These are phyloP conservation scores for Cephus runcator DNA, from an alignment of 2,888 invertebrate species.

Conservation along the genomic window DNA sequence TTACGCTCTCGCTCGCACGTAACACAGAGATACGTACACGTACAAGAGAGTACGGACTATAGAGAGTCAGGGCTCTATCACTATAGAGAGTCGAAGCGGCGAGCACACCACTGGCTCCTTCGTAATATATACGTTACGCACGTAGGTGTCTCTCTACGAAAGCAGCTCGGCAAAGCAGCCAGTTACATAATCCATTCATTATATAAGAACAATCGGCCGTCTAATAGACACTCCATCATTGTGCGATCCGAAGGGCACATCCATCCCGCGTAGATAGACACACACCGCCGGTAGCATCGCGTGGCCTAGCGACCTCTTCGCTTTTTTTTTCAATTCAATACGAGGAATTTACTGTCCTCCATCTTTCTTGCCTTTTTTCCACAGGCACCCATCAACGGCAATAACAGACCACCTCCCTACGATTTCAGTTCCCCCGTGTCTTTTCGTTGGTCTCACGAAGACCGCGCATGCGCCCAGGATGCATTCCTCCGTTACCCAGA, in stretches of 20 bases:
- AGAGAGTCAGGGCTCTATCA: background rate
- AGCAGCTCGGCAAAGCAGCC: constrained; percentile 48
- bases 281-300: background rate
- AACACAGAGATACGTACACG: background rate
- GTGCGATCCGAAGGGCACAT: constrained; percentile 23
- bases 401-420: background rate
- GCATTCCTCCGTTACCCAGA: background rate
- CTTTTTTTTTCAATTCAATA: background rate
- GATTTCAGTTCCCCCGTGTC: background rate
- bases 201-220: constrained; percentile 64
- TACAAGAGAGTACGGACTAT: background rate
- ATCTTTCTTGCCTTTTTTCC: background rate
- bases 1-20: constrained; percentile 19
- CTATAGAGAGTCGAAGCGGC: background rate
- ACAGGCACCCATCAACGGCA: background rate
- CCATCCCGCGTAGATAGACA: constrained; percentile 5
- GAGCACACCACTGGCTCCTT: background rate
- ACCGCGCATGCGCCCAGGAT: background rate
- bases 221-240: constrained; percentile 61
- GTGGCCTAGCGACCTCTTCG: background rate
- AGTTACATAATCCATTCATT: constrained; percentile 65
- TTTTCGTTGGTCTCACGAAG: background rate
- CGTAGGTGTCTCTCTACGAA: constrained; percentile 21
- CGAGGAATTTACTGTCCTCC: background rate
- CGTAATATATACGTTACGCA: background rate